Evolutionary conservation across 2,113 vertebrate genomes (phyloP).

Genomic region (Xiphias gladius): DNA sequence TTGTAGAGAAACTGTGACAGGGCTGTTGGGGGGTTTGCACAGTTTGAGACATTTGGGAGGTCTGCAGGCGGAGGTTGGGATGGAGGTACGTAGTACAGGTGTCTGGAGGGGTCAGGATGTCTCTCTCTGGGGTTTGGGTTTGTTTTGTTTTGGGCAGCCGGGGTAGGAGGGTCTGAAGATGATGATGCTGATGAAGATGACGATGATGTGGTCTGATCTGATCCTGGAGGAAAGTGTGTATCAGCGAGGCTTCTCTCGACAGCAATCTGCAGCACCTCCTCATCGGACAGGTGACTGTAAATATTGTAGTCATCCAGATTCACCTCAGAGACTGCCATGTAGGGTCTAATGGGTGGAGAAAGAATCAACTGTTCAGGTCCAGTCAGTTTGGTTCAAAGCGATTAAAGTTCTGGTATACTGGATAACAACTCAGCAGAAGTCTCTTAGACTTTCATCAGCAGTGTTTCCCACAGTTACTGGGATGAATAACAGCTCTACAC

Average conservation of each 20-base stretch:
- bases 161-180: neutral
- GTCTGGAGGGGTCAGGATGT: neutral
- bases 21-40: slow-evolving; percentile 10
- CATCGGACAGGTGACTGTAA: slow-evolving; percentile 86
- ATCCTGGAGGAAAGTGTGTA: neutral
- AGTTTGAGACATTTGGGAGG: neutral
- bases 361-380: neutral
- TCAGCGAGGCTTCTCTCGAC: slow-evolving; percentile 45
- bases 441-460: too few species aligned
- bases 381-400: neutral
- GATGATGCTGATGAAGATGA: neutral
- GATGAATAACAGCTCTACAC: neutral
- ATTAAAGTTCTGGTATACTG: too few species aligned
- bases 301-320: slow-evolving; percentile 87
- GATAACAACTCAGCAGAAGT: too few species aligned
- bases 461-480: neutral
- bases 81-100: neutral
- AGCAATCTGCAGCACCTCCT: slow-evolving; percentile 54
- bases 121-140: neutral
- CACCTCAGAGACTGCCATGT: slow-evolving; percentile 17
- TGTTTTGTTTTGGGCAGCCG: neutral
- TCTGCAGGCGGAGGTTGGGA: neutral
- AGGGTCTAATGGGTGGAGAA: neutral
- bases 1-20: slow-evolving; percentile 22
- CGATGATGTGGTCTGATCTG: neutral